Evolutionary conservation across 1,140 invertebrate genomes (phyloP).

Genomic region (Fopius arisanus): DNA sequence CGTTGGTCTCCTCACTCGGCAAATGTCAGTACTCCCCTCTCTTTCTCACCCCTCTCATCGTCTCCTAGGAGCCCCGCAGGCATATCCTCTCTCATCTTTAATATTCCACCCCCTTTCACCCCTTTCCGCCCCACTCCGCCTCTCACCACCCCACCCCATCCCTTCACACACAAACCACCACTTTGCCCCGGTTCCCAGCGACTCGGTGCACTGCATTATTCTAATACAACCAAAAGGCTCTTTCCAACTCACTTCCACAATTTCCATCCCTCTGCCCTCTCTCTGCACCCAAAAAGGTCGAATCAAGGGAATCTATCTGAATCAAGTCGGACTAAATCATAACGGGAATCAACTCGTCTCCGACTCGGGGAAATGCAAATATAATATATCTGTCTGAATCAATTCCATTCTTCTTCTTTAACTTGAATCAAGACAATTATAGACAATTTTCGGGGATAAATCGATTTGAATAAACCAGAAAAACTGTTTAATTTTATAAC

Average conservation of each 20-base stretch:
- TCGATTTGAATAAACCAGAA: too few relatives aligned
- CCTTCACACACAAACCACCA: neutral
- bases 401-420: too few relatives aligned
- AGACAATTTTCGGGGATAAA: too few relatives aligned
- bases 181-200: neutral
- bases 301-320: too few relatives aligned
- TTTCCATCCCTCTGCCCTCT: neutral
- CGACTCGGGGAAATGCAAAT: too few relatives aligned
- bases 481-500: too few relatives aligned
- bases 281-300: neutral
- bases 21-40: neutral
- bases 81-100: neutral
- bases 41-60: neutral
- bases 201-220: constrained; percentile 10
- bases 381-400: too few relatives aligned
- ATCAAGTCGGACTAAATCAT: too few relatives aligned
- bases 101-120: neutral
- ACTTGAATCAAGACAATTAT: too few relatives aligned
- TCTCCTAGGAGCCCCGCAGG: neutral
- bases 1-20: neutral
- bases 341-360: too few relatives aligned
- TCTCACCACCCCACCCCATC: neutral
- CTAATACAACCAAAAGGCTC: constrained; percentile 9
- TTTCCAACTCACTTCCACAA: neutral
- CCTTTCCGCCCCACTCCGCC: neutral